These are phyloP conservation scores for Sphecodes monilicornis DNA, from an alignment of 2,888 invertebrate species.

Conservation along the genomic window DNA sequence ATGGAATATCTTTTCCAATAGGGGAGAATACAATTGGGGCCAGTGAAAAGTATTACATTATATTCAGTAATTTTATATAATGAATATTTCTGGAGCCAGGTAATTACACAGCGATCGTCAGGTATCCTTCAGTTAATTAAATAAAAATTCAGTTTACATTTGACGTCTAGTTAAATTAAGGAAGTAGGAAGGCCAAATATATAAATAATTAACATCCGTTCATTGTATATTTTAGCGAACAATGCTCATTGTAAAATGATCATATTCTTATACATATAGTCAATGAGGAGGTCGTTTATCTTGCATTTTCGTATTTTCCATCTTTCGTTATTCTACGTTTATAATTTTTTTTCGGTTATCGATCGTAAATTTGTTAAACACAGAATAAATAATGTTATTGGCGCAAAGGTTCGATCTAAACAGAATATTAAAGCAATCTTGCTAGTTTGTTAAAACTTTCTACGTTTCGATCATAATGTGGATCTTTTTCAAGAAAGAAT, in stretches of 20 bases:
- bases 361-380: no score
- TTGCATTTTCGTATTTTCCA: not conserved
- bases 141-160: not conserved
- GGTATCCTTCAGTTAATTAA: not conserved
- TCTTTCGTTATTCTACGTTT: not conserved
- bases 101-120: not conserved
- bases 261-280: not conserved
- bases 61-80: not conserved
- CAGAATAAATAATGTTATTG: no score
- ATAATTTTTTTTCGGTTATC: no score
- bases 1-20: not conserved
- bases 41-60: not conserved
- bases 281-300: not conserved
- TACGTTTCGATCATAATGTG: no score
- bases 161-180: not conserved
- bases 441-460: no score
- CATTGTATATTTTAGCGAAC: not conserved
- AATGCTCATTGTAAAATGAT: not conserved
- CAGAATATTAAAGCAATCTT: no score
- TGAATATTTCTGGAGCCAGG: not conserved
- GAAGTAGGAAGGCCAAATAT: not conserved
- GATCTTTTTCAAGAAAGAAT: no score
- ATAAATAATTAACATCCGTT: not conserved
- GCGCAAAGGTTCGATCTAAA: no score
- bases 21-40: not conserved